These are phyloP conservation scores for Nymphicus hollandicus DNA, from an alignment of 2,113 vertebrate species.

Conservation along the genomic window DNA sequence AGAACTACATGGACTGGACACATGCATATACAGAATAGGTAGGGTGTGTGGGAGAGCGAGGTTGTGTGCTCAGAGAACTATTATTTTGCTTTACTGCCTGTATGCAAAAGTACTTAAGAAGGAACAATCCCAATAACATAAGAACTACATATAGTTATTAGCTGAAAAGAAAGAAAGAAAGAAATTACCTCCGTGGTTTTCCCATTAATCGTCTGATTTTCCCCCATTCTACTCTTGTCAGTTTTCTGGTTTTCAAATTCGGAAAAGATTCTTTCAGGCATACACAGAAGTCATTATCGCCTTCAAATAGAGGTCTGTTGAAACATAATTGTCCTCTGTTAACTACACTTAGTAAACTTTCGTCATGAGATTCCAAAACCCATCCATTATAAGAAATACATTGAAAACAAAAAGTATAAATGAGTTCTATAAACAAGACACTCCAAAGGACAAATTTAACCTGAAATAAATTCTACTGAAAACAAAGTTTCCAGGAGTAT, in stretches of 20 bases:
- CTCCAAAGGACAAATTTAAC: neutral
- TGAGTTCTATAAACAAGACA: neutral
- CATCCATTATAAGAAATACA: neutral
- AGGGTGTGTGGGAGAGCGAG: rapidly evolving
- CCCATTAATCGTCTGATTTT: constrained; percentile 97
- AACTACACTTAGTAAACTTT: neutral
- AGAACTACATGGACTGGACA: neutral
- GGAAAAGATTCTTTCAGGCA: constrained; percentile 98
- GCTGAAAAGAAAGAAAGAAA: neutral
- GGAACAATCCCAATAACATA: neutral
- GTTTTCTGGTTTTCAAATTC: constrained; percentile 94
- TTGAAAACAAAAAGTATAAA: neutral
- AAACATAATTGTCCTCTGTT: constrained; percentile 51
- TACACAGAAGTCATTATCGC: constrained; percentile 98
- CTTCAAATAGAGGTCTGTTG: constrained; percentile 94
- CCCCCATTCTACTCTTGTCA: constrained; percentile 96
- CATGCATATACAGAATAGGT: rapidly evolving
- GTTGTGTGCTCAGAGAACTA: neutral
- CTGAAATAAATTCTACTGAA: neutral
- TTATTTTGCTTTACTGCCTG: neutral
- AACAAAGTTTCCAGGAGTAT: neutral
- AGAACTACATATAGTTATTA: neutral
- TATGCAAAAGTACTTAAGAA: neutral
- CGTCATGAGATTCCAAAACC: neutral
- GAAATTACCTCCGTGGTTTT: constrained; percentile 91